A percentile compares a stretch with the other conserved stretches of the same genome.
These are phyloP conservation scores for Peucedramus taeniatus DNA, from an alignment of 2,113 vertebrate species.

Conservation along the genomic window DNA sequence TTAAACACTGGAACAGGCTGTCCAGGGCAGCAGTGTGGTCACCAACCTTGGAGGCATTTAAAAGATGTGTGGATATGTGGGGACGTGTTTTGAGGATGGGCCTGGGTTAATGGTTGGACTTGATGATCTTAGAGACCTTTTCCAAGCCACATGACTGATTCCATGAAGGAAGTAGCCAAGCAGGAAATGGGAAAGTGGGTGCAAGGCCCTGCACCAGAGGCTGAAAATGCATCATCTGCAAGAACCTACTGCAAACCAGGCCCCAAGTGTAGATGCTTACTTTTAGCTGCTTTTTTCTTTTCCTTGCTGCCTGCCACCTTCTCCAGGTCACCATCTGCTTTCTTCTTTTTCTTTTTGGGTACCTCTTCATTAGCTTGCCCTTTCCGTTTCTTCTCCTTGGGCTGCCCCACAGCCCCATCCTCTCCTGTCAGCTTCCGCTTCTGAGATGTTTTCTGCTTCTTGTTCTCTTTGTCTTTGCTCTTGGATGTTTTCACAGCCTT, in stretches of 20 bases:
- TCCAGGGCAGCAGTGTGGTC: neutral
- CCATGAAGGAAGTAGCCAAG: neutral
- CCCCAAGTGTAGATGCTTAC: constrained; percentile 36
- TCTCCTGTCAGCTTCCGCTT: constrained; percentile 57
- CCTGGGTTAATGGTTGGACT: neutral
- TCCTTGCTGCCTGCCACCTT: constrained; percentile 37
- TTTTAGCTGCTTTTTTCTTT: constrained; percentile 69
- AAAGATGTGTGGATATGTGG: neutral
- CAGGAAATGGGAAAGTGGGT: neutral
- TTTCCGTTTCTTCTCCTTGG: constrained; percentile 60
- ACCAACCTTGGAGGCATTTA: neutral
- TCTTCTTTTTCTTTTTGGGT: constrained; percentile 65
- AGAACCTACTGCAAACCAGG: neutral
- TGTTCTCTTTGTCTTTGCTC: constrained; percentile 59
- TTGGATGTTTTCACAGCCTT: constrained; percentile 8
- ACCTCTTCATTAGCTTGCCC: neutral
- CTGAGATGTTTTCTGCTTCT: constrained; percentile 35
- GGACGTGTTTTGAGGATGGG: neutral
- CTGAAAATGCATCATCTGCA: neutral
- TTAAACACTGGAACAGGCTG: neutral
- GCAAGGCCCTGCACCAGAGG: neutral
- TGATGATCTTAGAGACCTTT: neutral
- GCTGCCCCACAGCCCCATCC: constrained; percentile 4
- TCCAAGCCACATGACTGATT: neutral
- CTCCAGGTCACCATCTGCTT: neutral